These are phyloP conservation scores for Dioctria rufipes DNA, from an alignment of 2,888 invertebrate genomes.

Conservation along the genomic window DNA sequence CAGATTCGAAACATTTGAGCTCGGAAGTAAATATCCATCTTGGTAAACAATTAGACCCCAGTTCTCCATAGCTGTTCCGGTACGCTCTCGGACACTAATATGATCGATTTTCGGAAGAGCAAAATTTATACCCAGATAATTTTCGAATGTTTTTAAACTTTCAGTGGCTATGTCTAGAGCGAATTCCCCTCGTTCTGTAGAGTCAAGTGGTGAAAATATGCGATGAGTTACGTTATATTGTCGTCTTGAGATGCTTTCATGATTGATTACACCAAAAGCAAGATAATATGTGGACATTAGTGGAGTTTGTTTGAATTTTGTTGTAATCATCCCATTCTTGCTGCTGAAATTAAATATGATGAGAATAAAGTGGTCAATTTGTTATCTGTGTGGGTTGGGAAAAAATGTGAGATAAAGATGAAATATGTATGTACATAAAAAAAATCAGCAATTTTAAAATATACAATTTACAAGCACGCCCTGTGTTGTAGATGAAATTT, in stretches of 20 bases:
- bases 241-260: slow-evolving; percentile 65
- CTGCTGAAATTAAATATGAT: neutral
- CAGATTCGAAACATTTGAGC: slow-evolving; percentile 56
- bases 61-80: slow-evolving; percentile 92
- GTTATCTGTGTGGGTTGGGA: too few species aligned
- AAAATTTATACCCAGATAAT: slow-evolving; percentile 82
- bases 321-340: slow-evolving; percentile 60
- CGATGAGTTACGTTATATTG: slow-evolving; percentile 50
- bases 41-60: slow-evolving; percentile 87
- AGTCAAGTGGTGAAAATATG: slow-evolving; percentile 54
- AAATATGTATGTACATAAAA: too few species aligned
- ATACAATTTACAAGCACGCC: too few species aligned
- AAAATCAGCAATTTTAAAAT: too few species aligned
- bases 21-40: slow-evolving; percentile 67
- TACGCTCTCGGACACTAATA: slow-evolving; percentile 88
- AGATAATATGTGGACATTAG: slow-evolving; percentile 85
- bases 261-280: slow-evolving; percentile 82
- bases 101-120: slow-evolving; percentile 88
- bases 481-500: too few species aligned
- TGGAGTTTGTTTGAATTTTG: slow-evolving; percentile 71
- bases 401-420: too few species aligned
- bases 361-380: too few species aligned
- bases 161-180: slow-evolving; percentile 82
- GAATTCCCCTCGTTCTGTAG: slow-evolving; percentile 72
- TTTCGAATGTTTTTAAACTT: slow-evolving; percentile 79